A percentile compares a stretch with the other conserved stretches of the same genome.
These are phyloP conservation scores for Amiota mariae DNA, from an alignment of 2,888 invertebrate species.

Conservation along the genomic window DNA sequence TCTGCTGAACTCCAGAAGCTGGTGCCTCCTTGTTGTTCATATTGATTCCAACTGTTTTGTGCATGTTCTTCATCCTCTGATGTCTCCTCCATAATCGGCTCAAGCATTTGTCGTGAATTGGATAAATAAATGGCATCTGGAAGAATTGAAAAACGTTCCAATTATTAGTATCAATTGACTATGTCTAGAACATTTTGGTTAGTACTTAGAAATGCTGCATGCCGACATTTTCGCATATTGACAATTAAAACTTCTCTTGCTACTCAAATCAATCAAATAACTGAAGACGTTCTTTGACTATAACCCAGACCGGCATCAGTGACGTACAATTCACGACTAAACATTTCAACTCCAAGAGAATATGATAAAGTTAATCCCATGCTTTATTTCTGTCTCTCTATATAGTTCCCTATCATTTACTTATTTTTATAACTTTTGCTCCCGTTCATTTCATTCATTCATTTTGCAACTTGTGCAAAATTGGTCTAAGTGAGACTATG, in stretches of 20 bases:
- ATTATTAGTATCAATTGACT: background rate
- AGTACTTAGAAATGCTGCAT: constrained; percentile 42
- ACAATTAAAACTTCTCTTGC: background rate
- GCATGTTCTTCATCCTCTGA: constrained; percentile 80
- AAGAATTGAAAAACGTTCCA: constrained; percentile 10
- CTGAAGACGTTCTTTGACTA: background rate
- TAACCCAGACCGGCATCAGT: constrained; percentile 38
- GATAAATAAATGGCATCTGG: constrained; percentile 71
- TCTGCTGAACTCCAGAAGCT: constrained; percentile 77
- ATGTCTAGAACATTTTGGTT: background rate
- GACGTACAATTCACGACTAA: constrained; percentile 42
- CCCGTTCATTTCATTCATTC: background rate
- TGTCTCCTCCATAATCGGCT: constrained; percentile 91
- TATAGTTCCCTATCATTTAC: background rate
- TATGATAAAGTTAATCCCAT: background rate
- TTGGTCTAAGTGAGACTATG: constrained; percentile 15
- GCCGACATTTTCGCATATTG: constrained; percentile 48
- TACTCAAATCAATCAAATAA: constrained; percentile 2
- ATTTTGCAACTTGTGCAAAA: constrained; percentile 15
- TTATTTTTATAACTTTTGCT: background rate
- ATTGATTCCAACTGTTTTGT: constrained; percentile 69
- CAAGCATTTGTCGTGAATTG: constrained; percentile 76
- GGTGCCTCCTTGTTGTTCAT: constrained; percentile 56
- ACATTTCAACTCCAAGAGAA: constrained; percentile 17
- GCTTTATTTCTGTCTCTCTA: background rate